Conservation (phyloP, 2,113 vertebrate species). For the Eubucco bourcierii region DNA sequence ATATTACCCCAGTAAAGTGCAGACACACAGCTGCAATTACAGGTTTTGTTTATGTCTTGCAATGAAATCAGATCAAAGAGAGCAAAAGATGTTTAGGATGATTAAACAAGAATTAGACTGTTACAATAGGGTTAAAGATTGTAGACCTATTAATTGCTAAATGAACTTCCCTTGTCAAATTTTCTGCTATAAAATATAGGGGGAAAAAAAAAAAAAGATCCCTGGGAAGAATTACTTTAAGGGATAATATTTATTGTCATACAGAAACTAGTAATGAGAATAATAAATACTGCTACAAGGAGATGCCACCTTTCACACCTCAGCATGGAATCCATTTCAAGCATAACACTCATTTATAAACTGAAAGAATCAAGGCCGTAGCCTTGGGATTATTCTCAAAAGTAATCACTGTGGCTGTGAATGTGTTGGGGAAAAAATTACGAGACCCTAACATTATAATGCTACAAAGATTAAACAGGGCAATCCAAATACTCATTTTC, state of each 20-base stretch:
- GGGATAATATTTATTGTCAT: background rate
- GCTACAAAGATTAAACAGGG: background rate
- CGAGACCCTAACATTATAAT: slow-evolving; percentile 1
- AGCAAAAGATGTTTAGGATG: background rate
- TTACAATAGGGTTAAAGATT: background rate
- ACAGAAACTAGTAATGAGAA: background rate
- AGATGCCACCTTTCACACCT: background rate
- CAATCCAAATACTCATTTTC: slow-evolving; percentile 31
- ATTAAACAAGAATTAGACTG: background rate
- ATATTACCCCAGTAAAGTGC: background rate
- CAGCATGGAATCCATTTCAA: background rate
- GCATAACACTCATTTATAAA: background rate
- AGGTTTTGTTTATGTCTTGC: background rate
- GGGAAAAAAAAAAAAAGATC: background rate
- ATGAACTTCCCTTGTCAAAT: background rate
- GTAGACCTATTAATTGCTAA: background rate
- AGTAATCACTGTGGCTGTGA: slow-evolving; percentile 5
- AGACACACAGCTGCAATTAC: background rate
- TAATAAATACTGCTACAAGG: background rate
- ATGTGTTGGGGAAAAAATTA: background rate
- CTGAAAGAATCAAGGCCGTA: background rate
- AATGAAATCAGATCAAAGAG: background rate
- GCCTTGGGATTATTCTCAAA: background rate
- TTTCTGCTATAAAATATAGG: background rate
- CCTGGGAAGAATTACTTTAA: background rate